These are phyloP conservation scores for Bufotes viridis DNA, from an alignment of 2,797 vertebrate species.

Conservation along the genomic window DNA sequence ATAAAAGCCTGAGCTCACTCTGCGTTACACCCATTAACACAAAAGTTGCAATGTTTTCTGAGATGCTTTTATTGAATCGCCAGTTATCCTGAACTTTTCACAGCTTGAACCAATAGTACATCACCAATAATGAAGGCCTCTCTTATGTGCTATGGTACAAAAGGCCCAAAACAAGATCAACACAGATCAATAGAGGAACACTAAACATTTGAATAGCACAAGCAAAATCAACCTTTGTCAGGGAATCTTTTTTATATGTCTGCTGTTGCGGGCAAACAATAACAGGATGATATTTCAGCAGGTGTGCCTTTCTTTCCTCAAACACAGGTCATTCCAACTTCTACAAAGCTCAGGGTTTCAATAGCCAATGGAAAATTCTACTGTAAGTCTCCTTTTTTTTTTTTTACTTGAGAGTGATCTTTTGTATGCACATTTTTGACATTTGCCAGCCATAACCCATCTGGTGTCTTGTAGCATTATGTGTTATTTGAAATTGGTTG, in stretches of 20 bases:
- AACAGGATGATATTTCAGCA: conserved; percentile 68
- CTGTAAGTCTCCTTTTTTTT: conserved; percentile 18
- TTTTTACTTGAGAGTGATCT: not conserved
- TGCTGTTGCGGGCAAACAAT: conserved; percentile 61
- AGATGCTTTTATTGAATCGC: conserved; percentile 67
- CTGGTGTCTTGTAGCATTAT: not conserved
- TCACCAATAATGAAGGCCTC: conserved; percentile 63
- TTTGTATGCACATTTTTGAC: not conserved
- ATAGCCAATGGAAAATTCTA: conserved; percentile 35
- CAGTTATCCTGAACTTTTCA: conserved; percentile 67
- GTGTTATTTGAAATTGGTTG: not conserved
- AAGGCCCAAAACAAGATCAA: conserved; percentile 28
- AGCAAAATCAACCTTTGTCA: conserved; percentile 66
- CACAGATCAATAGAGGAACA: conserved; percentile 63
- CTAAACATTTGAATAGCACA: conserved; percentile 65
- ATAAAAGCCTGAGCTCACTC: conserved; percentile 65
- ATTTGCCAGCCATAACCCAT: not conserved
- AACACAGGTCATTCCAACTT: conserved; percentile 10
- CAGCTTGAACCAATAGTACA: conserved; percentile 67
- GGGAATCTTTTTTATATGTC: conserved; percentile 54
- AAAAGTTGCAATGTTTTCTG: conserved; percentile 70
- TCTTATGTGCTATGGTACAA: conserved; percentile 60
- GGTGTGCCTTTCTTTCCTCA: conserved; percentile 70
- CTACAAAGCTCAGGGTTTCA: conserved; percentile 62
- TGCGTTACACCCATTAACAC: conserved; percentile 71